These are phyloP conservation scores for Idaea dimidiata DNA, from an alignment of 2,888 invertebrate species.

Conservation along the genomic window DNA sequence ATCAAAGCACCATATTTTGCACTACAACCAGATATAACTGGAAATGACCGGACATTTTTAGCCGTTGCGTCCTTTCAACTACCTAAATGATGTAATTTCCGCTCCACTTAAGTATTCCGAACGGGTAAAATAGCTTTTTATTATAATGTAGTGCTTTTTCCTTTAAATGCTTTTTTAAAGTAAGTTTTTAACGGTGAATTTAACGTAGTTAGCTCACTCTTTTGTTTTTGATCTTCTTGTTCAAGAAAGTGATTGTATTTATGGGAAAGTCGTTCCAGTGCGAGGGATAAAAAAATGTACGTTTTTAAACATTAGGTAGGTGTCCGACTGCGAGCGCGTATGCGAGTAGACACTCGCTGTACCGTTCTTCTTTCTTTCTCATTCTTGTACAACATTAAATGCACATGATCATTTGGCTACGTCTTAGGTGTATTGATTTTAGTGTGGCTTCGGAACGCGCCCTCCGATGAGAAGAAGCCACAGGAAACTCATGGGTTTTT, in stretches of 20 bases:
- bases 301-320: no score
- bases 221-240: neutral
- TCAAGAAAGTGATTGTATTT: neutral
- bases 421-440: no score
- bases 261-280: neutral
- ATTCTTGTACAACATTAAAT: no score
- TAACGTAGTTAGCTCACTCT: neutral
- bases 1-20: slow-evolving; percentile 6
- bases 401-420: no score
- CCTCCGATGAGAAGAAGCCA: no score
- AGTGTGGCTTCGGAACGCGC: no score
- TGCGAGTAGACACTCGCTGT: no score
- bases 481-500: no score
- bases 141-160: slow-evolving; percentile 18
- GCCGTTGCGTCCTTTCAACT: slow-evolving; percentile 21
- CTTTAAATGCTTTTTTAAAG: slow-evolving; percentile 20
- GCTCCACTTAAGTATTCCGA: slow-evolving; percentile 36
- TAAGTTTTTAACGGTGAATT: slow-evolving; percentile 11
- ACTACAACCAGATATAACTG: slow-evolving; percentile 16
- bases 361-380: no score
- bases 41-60: slow-evolving; percentile 13
- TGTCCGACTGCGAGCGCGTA: no score
- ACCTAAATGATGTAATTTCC: slow-evolving; percentile 41
- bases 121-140: slow-evolving; percentile 34
- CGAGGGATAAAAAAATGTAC: neutral